A percentile compares a stretch with the other conserved stretches of the same genome.
Evolutionary conservation across 1,140 invertebrate genomes (phyloP).

Genomic region (Drosophila oshimai): DNA sequence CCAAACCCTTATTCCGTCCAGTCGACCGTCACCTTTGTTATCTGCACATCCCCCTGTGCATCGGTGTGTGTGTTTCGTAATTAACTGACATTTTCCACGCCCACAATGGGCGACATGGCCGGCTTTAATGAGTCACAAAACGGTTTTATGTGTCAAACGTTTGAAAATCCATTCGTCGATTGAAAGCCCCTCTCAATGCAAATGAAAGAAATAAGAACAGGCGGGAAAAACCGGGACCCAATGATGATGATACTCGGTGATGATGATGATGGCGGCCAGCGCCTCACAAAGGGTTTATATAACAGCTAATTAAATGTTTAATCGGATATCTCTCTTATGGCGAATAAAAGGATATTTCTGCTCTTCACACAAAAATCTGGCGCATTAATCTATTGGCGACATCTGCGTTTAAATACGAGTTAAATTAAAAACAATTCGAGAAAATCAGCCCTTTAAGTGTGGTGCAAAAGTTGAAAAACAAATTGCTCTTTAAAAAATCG

Average conservation of each 20-base stretch:
- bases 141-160: slow-evolving; percentile 77
- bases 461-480: no score
- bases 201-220: slow-evolving; percentile 13
- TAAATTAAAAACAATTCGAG: no score
- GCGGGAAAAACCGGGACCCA: neutral
- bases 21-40: slow-evolving; percentile 34
- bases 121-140: slow-evolving; percentile 71
- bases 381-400: slow-evolving; percentile 1
- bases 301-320: slow-evolving; percentile 69
- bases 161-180: slow-evolving; percentile 60
- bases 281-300: slow-evolving; percentile 55
- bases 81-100: slow-evolving; percentile 56
- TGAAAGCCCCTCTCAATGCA: slow-evolving; percentile 21
- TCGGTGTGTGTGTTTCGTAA: slow-evolving; percentile 26
- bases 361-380: neutral
- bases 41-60: neutral
- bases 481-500: no score
- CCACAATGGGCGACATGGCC: slow-evolving; percentile 34
- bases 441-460: no score
- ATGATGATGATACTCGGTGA: neutral
- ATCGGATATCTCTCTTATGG: slow-evolving; percentile 43
- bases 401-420: neutral
- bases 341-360: slow-evolving; percentile 16
- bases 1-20: slow-evolving; percentile 38
- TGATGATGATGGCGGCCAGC: slow-evolving; percentile 1